Conservation (phyloP, 2,888 invertebrate genomes). For the Tetranychus piercei region DNA sequence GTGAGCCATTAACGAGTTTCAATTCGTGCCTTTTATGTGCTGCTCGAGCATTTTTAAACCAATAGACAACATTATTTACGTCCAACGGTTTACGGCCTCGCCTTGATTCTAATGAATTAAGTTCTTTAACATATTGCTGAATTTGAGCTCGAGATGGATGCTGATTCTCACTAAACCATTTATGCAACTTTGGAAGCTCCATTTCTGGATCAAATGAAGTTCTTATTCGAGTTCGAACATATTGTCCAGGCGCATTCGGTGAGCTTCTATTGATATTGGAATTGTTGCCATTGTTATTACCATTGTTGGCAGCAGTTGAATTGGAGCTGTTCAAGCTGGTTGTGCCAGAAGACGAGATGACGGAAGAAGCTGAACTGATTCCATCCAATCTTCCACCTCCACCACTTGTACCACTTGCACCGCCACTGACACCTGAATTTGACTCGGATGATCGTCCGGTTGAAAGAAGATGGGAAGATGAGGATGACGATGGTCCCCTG, state of each 20-base stretch:
- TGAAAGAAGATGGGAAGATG: neutral
- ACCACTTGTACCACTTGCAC: too few relatives aligned
- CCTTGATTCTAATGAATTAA: conserved; percentile 77
- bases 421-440: neutral
- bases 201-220: conserved; percentile 92
- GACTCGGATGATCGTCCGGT: neutral
- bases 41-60: conserved; percentile 86
- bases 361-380: neutral
- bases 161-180: conserved; percentile 92
- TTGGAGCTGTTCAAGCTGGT: conserved; percentile 13
- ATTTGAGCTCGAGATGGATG: conserved; percentile 93
- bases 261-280: neutral
- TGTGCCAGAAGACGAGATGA: neutral
- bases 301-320: neutral
- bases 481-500: neutral
- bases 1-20: conserved; percentile 4
- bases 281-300: conserved; percentile 11
- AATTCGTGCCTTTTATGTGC: conserved; percentile 58
- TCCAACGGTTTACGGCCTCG: conserved; percentile 80
- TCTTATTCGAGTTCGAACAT: conserved; percentile 49
- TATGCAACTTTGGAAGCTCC: conserved; percentile 81
- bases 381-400: neutral
- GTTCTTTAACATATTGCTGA: conserved; percentile 77
- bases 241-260: conserved; percentile 8
- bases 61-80: conserved; percentile 41